Percentiles rank a stretch among this genome's conserved stretches.
Conservation (phyloP, 2,113 vertebrate species). For the Sylvia atricapilla region DNA sequence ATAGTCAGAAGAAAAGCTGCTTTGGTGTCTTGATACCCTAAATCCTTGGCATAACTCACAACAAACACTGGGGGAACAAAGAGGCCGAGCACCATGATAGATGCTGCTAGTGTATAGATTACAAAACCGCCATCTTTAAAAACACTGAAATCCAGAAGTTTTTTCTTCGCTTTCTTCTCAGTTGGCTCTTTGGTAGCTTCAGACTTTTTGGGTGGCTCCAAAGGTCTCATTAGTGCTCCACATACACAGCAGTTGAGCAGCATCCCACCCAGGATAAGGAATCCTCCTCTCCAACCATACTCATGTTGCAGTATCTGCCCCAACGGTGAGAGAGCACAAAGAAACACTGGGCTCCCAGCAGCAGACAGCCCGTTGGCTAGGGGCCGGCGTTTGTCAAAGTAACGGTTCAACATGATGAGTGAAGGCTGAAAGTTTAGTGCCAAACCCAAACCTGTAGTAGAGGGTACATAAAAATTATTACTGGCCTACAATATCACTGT, state of each 20-base stretch:
- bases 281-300: constrained; percentile 92
- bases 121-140: constrained; percentile 88
- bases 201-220: constrained; percentile 68
- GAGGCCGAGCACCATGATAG: constrained; percentile 94
- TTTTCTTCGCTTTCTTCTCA: constrained; percentile 68
- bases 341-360: constrained; percentile 90
- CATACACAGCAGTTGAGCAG: constrained; percentile 95
- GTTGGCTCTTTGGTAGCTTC: not conserved
- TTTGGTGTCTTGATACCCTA: constrained; percentile 84
- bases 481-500: not conserved
- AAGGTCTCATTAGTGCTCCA: constrained; percentile 88
- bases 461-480: not conserved
- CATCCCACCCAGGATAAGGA: constrained; percentile 90
- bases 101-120: constrained; percentile 87
- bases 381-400: constrained; percentile 89
- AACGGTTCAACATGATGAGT: constrained; percentile 94
- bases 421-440: constrained; percentile 96
- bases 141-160: constrained; percentile 89
- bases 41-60: constrained; percentile 92
- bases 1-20: constrained; percentile 89
- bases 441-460: constrained; percentile 85
- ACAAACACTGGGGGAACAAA: constrained; percentile 95
- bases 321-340: constrained; percentile 89
- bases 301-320: constrained; percentile 87
- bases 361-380: constrained; percentile 92